Percentiles rank a stretch among this genome's conserved stretches.
These are phyloP conservation scores for Lepus oiostolus DNA, from an alignment of 2,797 vertebrate genomes.

Conservation along the genomic window DNA sequence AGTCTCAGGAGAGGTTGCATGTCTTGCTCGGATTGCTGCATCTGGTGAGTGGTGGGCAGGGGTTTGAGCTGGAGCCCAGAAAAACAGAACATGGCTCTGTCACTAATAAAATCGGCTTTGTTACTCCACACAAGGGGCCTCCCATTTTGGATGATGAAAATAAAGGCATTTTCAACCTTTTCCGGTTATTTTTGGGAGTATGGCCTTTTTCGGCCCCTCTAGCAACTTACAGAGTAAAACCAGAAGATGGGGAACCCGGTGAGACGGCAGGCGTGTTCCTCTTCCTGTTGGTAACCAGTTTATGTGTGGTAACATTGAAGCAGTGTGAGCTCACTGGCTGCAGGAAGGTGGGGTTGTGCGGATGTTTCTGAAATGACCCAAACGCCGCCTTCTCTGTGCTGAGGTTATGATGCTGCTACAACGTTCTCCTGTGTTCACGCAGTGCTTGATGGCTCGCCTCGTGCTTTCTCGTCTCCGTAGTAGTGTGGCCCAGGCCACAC, in stretches of 20 bases:
- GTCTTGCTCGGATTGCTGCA: background rate
- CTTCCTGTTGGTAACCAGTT: too few relatives aligned
- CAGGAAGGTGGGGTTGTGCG: constrained; percentile 21
- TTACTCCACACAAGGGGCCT: background rate
- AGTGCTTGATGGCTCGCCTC: background rate
- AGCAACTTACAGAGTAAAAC: background rate
- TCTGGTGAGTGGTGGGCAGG: background rate
- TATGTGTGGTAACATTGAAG: background rate
- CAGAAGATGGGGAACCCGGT: background rate
- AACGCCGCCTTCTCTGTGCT: constrained; percentile 24
- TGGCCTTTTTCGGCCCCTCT: background rate
- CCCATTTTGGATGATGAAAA: background rate
- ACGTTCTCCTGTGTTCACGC: background rate
- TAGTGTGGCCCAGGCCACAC: background rate
- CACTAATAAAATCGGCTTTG: background rate
- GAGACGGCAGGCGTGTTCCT: background rate
- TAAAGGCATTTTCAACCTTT: constrained; percentile 5
- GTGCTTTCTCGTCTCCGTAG: background rate
- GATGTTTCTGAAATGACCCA: constrained; percentile 33
- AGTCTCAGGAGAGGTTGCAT: background rate
- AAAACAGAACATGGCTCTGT: background rate
- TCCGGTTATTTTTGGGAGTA: constrained; percentile 12
- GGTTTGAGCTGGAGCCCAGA: background rate
- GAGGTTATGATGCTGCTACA: background rate
- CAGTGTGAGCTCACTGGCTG: background rate